Conservation (phyloP, 2,888 invertebrate genomes). For the Lottia scabra region DNA sequence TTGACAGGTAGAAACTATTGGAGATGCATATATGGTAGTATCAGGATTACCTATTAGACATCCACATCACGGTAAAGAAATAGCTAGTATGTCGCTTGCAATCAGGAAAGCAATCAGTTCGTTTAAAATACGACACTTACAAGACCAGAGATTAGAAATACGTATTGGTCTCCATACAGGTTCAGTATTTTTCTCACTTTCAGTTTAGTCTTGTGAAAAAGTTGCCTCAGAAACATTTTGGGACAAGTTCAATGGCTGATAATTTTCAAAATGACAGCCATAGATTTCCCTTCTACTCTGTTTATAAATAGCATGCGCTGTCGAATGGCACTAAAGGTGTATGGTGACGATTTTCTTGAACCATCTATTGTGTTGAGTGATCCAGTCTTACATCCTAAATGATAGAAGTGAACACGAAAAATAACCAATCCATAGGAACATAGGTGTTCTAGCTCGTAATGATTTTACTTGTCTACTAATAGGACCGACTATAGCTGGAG, state of each 20-base stretch:
- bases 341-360: background rate
- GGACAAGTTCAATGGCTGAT: too few relatives aligned
- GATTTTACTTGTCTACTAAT: background rate
- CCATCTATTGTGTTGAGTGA: too few relatives aligned
- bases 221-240: too few relatives aligned
- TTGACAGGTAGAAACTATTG: slow-evolving; percentile 47
- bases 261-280: too few relatives aligned
- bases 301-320: background rate
- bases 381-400: too few relatives aligned
- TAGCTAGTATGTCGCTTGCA: slow-evolving; percentile 42
- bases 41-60: slow-evolving; percentile 45
- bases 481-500: background rate
- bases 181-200: background rate
- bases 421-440: background rate
- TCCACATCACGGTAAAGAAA: slow-evolving; percentile 29
- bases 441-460: too few relatives aligned
- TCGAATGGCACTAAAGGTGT: background rate
- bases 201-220: too few relatives aligned
- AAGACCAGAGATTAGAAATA: slow-evolving; percentile 36
- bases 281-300: too few relatives aligned
- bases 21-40: slow-evolving; percentile 52
- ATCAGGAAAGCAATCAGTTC: slow-evolving; percentile 38
- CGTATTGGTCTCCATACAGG: slow-evolving; percentile 49
- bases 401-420: background rate
- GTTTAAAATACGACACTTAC: slow-evolving; percentile 45